These are phyloP conservation scores for Cinclus cinclus DNA, from an alignment of 2,113 vertebrate species.

Conservation along the genomic window DNA sequence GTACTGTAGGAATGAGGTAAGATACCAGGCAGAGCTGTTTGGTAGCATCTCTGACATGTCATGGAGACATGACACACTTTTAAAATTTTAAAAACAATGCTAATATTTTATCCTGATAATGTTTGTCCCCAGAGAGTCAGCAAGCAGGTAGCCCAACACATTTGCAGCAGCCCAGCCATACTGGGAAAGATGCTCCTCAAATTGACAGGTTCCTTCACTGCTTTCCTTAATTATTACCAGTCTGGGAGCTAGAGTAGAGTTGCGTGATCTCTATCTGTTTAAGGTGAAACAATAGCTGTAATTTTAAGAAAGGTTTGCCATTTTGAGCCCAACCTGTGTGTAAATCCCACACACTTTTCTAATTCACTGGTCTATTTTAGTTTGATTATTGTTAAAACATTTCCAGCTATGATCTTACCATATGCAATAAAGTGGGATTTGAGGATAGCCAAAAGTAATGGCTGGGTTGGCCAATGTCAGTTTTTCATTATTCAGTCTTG, in stretches of 20 bases:
- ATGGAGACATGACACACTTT: not conserved
- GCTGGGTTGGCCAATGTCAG: not conserved
- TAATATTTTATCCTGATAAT: not conserved
- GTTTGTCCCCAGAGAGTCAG: not conserved
- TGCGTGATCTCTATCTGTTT: not conserved
- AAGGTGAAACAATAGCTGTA: not conserved
- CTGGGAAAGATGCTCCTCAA: not conserved
- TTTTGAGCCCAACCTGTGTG: not conserved
- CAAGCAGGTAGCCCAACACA: rapidly evolving
- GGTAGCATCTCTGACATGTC: not conserved
- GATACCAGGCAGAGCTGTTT: not conserved
- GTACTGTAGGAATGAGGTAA: conserved; percentile 56
- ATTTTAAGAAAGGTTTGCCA: not conserved
- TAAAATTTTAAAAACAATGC: not conserved
- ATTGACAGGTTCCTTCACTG: not conserved
- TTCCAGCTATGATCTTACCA: not conserved
- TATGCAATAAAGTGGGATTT: not conserved
- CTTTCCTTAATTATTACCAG: not conserved
- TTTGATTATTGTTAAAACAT: not conserved
- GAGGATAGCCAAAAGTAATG: not conserved
- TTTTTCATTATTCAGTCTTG: not conserved
- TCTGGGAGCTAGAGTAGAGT: not conserved
- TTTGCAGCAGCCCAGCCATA: not conserved
- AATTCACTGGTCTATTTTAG: not conserved
- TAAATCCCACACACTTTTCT: not conserved